Conservation (phyloP, 2,888 invertebrate species). For the Cryptocephalus primarius region DNA sequence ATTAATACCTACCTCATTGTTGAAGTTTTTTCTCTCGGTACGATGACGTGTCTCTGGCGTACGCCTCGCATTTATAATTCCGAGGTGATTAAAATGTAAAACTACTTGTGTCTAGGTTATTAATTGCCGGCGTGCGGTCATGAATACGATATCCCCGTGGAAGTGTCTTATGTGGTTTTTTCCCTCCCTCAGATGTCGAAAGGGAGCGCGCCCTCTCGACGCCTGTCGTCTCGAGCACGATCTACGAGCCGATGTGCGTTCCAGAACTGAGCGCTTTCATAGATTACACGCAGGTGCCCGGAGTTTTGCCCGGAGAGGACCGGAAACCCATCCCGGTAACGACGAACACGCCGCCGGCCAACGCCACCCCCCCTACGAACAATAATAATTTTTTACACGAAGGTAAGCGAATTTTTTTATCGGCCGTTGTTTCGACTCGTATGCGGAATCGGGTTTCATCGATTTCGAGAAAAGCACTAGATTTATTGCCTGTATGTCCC, state of each 20-base stretch:
- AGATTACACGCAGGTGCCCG: constrained; percentile 37
- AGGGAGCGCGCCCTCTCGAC: constrained; percentile 63
- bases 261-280: constrained; percentile 65
- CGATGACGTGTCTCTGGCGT: no score
- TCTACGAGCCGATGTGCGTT: constrained; percentile 69
- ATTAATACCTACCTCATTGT: background rate
- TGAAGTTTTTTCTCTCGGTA: no score
- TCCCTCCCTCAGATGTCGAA: constrained; percentile 53
- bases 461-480: no score
- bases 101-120: no score
- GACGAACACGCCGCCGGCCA: constrained; percentile 28
- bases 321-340: constrained; percentile 35
- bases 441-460: no score
- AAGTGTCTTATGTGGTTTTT: no score
- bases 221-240: constrained; percentile 51
- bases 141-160: no score
- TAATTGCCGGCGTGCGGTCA: no score
- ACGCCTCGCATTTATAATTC: no score
- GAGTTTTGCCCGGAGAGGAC: constrained; percentile 33
- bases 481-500: no score
- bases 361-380: constrained; percentile 24
- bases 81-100: no score
- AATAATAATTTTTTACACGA: constrained; percentile 41
- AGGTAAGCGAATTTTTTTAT: constrained; percentile 37
- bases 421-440: no score